A percentile compares a stretch with the other conserved stretches of the same genome.
Evolutionary conservation across 1,140 invertebrate species (phyloP).

Genomic region (Atta texana): DNA sequence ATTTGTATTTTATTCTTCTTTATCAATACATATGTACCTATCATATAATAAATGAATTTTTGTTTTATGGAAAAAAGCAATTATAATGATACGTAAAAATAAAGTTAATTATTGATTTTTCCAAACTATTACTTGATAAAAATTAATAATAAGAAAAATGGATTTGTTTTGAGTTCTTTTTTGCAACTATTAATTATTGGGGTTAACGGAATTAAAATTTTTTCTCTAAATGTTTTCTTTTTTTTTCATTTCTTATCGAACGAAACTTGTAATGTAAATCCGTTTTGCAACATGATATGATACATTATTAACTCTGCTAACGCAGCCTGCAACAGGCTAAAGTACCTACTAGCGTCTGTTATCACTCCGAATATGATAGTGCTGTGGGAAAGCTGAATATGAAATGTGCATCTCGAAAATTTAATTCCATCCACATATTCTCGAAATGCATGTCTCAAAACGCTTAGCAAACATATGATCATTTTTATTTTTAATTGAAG

Average conservation of each 20-base stretch:
- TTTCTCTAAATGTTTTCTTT: neutral
- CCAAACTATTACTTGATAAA: neutral
- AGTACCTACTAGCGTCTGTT: slow-evolving; percentile 43
- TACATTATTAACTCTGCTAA: slow-evolving; percentile 53
- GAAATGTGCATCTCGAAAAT: slow-evolving; percentile 33
- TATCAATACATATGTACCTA: neutral
- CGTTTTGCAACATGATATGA: slow-evolving; percentile 29
- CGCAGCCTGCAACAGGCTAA: neutral
- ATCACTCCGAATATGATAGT: slow-evolving; percentile 56
- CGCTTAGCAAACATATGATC: neutral
- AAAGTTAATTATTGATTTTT: neutral
- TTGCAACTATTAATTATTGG: neutral
- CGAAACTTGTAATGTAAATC: slow-evolving; percentile 38
- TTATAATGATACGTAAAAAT: neutral
- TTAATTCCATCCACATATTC: slow-evolving; percentile 4
- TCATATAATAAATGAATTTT: neutral
- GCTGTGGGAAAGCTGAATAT: slow-evolving; percentile 28
- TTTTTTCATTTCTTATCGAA: neutral
- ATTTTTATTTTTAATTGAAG: neutral
- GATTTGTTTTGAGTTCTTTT: neutral
- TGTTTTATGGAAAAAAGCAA: neutral
- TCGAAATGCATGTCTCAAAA: slow-evolving; percentile 12
- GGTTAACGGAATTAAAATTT: slow-evolving; percentile 1
- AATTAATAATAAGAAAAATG: slow-evolving; percentile 22
- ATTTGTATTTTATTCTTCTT: neutral